phyloP scores from a whole-genome alignment of 23 tunicate species.

The Styela plicata region DNA sequence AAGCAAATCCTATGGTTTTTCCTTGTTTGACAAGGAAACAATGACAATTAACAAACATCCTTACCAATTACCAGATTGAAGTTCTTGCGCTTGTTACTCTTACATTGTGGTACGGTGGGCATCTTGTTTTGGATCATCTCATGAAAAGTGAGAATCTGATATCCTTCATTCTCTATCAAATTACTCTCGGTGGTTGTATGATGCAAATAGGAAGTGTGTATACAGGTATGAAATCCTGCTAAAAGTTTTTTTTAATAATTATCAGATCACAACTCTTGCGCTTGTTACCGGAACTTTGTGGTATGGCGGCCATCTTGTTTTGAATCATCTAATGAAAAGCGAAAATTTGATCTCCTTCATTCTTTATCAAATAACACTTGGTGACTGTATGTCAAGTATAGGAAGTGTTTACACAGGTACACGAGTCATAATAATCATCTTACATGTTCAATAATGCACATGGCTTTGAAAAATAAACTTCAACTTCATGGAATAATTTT shows the following conservation, averaged over 20 bases:
- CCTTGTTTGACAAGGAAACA: background rate
- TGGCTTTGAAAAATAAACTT: too few relatives aligned
- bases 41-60: background rate
- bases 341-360: conserved; percentile 45
- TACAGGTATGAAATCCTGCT: conserved; percentile 38
- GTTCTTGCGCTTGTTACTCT: conserved; percentile 10
- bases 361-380: conserved; percentile 51
- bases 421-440: background rate
- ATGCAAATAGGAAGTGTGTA: conserved; percentile 42
- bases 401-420: conserved; percentile 77
- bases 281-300: conserved; percentile 40
- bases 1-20: background rate
- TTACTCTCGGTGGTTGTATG: conserved; percentile 29
- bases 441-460: too few relatives aligned
- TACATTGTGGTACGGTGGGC: conserved; percentile 54
- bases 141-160: conserved; percentile 30
- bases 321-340: conserved; percentile 30
- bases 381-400: conserved; percentile 34
- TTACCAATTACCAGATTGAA: conserved; percentile 7
- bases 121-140: conserved; percentile 25
- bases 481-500: too few relatives aligned
- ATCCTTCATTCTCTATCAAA: conserved; percentile 43
- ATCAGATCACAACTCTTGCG: conserved; percentile 27
- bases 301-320: conserved; percentile 61
- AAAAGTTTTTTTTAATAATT: background rate